Conservation (phyloP, 2,797 vertebrate genomes). For the Macrochelys suwanniensis region DNA sequence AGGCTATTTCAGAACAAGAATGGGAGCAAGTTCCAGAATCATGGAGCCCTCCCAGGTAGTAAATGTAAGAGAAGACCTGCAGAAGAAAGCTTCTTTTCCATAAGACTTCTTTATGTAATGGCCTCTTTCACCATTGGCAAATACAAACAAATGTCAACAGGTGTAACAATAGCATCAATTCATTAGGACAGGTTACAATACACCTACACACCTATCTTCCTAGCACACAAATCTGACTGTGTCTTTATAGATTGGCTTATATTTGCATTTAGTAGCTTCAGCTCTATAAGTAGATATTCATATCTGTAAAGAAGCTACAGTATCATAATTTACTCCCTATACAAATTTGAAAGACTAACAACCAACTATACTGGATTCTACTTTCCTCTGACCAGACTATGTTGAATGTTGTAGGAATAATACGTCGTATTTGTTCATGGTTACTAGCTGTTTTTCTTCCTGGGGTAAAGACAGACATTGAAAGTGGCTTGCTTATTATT, state of each 20-base stretch:
- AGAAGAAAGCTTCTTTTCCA: neutral
- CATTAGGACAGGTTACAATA: neutral
- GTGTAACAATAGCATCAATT: neutral
- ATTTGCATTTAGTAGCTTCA: neutral
- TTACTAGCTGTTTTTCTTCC: neutral
- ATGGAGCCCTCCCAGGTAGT: neutral
- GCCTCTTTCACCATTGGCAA: neutral
- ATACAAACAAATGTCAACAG: neutral
- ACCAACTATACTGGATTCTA: neutral
- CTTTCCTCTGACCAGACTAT: neutral
- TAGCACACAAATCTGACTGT: neutral
- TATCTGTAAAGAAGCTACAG: neutral
- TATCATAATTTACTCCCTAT: neutral
- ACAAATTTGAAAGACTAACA: neutral
- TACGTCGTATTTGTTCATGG: too few relatives aligned
- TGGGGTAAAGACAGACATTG: neutral
- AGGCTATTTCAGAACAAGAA: neutral
- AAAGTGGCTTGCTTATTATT: neutral
- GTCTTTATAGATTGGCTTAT: neutral
- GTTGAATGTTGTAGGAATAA: neutral
- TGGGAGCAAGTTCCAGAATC: neutral
- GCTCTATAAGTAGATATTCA: neutral
- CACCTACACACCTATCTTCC: neutral
- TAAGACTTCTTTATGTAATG: neutral
- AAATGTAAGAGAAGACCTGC: neutral